These are phyloP conservation scores for Xenentodon cancila DNA, from an alignment of 2,797 vertebrate species.

Conservation along the genomic window DNA sequence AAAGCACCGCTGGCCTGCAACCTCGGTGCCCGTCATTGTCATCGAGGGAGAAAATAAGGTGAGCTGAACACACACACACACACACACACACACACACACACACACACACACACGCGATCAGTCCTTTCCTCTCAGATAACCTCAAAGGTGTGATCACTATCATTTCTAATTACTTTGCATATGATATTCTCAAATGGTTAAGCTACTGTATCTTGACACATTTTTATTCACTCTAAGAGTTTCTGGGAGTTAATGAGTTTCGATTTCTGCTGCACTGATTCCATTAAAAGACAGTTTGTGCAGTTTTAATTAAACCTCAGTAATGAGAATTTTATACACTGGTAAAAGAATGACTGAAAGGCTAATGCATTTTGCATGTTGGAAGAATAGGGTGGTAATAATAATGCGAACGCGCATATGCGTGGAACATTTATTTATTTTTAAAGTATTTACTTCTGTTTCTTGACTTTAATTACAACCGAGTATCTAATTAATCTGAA, in stretches of 20 bases:
- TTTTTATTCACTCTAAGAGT: slow-evolving; percentile 33
- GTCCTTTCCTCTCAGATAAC: not conserved
- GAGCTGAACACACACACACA: slow-evolving; percentile 78
- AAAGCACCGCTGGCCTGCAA: slow-evolving; percentile 96
- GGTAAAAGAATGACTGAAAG: slow-evolving; percentile 22
- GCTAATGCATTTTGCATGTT: slow-evolving; percentile 28
- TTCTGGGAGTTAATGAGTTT: slow-evolving; percentile 61
- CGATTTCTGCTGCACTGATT: slow-evolving; percentile 58
- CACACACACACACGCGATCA: not conserved
- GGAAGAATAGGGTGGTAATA: slow-evolving; percentile 36
- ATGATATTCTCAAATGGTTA: slow-evolving; percentile 18
- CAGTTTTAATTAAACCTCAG: slow-evolving; percentile 71
- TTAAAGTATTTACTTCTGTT: slow-evolving; percentile 20
- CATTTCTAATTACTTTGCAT: slow-evolving; percentile 25
- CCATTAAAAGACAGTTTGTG: slow-evolving; percentile 64
- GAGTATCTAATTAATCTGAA: slow-evolving; percentile 37
- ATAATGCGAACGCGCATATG: slow-evolving; percentile 8
- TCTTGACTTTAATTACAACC: slow-evolving; percentile 21
- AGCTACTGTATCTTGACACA: slow-evolving; percentile 30
- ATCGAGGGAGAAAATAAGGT: slow-evolving; percentile 99
- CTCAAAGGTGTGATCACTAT: slow-evolving; percentile 21
- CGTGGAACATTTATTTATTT: slow-evolving; percentile 15
- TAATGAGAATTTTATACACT: slow-evolving; percentile 57
- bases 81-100: no score
- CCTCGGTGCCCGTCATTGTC: slow-evolving; percentile 93